Evolutionary conservation across 2,888 invertebrate genomes (phyloP).

Genomic region (Beris chalybata): DNA sequence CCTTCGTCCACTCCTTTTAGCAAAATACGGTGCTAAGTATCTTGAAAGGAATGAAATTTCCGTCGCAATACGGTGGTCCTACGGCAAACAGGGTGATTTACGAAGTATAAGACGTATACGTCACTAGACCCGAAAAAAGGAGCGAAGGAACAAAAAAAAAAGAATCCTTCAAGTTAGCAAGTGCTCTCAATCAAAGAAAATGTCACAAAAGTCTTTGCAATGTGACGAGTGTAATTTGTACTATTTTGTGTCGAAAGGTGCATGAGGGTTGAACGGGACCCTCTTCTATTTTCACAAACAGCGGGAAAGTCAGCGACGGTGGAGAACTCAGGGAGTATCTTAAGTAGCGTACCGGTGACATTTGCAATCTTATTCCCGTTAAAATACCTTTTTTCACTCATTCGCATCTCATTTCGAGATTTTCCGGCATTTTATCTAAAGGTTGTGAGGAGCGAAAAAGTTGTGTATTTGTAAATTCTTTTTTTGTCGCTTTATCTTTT

Average conservation of each 20-base stretch:
- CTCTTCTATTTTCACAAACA: background rate
- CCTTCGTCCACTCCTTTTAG: conserved; percentile 1
- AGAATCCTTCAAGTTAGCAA: conserved; percentile 11
- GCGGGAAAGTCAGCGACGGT: background rate
- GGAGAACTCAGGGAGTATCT: background rate
- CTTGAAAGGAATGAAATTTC: conserved; percentile 25
- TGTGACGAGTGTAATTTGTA: conserved; percentile 24
- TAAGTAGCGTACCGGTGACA: conserved; percentile 34
- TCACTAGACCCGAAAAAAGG: background rate
- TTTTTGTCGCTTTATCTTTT: too few relatives aligned
- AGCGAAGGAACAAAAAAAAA: background rate
- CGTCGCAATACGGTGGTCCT: conserved; percentile 18
- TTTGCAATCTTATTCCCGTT: conserved; percentile 37
- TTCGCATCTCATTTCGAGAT: conserved; percentile 13
- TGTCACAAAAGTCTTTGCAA: conserved; percentile 11
- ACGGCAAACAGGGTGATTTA: background rate
- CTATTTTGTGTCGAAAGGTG: conserved; percentile 13
- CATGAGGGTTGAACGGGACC: background rate
- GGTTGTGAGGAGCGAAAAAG: background rate
- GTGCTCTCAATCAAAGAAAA: conserved; percentile 27
- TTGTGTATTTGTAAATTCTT: too few relatives aligned
- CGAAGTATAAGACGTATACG: background rate
- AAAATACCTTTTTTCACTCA: conserved; percentile 33
- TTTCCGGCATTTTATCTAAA: conserved; percentile 24
- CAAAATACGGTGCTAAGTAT: conserved; percentile 13